A percentile compares a stretch with the other conserved stretches of the same genome.
Evolutionary conservation across 2,113 vertebrate genomes (phyloP).

Genomic region (Australoheros scitulus): DNA sequence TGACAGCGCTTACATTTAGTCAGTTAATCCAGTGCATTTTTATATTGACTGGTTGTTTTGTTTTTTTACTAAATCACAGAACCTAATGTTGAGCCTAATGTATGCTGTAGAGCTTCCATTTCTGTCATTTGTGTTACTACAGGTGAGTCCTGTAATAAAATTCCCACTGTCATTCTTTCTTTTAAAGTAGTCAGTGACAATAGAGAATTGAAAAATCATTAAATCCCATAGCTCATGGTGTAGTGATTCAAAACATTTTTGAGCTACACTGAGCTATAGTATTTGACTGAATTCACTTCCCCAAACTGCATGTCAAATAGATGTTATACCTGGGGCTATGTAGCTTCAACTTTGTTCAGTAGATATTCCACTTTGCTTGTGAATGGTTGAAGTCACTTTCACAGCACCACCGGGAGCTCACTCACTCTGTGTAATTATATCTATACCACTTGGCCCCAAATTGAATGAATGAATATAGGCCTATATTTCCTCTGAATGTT

Average conservation of each 20-base stretch:
- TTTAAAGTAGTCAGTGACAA: background rate
- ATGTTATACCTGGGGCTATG: background rate
- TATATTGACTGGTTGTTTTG: background rate
- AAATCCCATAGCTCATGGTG: background rate
- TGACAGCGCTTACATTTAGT: too few species aligned
- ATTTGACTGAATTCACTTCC: background rate
- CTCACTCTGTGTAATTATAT: slow-evolving; percentile 71
- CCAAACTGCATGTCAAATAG: background rate
- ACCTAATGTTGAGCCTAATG: background rate
- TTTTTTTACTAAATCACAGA: background rate
- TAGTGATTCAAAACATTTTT: background rate
- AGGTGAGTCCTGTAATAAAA: background rate
- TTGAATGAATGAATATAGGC: slow-evolving; percentile 75
- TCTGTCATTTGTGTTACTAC: background rate
- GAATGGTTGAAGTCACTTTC: slow-evolving; percentile 44
- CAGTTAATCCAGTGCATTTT: background rate
- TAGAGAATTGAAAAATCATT: background rate
- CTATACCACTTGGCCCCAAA: slow-evolving; percentile 67
- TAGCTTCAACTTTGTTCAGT: slow-evolving; percentile 23
- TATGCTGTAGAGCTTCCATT: background rate
- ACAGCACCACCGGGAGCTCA: slow-evolving; percentile 36
- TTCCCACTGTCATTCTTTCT: background rate
- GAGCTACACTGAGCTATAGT: background rate
- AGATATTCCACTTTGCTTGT: slow-evolving; percentile 25
- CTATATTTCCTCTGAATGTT: slow-evolving; percentile 76